phyloP scores from a whole-genome alignment of 2,113 vertebrate species.

The Irena cyanogastra region DNA sequence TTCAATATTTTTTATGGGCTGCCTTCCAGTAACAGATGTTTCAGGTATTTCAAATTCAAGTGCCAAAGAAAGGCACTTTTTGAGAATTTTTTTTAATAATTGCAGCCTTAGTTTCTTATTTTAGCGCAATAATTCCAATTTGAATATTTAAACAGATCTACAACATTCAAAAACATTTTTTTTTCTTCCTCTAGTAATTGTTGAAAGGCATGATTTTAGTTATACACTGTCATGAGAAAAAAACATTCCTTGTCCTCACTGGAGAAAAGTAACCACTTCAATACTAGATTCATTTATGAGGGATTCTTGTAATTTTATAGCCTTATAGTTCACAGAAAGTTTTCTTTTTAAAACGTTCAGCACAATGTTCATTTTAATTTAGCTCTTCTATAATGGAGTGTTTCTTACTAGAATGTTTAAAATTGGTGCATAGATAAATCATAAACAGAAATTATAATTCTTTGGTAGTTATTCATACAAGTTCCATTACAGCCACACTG shows the following conservation, averaged over 20 bases:
- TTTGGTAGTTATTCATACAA: constrained; percentile 43
- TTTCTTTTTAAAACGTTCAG: background rate
- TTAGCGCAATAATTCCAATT: background rate
- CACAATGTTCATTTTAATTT: background rate
- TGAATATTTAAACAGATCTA: background rate
- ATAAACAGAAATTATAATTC: constrained; percentile 48
- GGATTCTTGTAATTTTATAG: background rate
- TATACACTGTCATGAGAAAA: background rate
- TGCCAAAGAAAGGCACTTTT: background rate
- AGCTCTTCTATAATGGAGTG: background rate
- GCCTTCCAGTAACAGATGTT: background rate
- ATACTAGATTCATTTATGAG: background rate
- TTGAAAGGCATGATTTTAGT: background rate
- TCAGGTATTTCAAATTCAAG: background rate
- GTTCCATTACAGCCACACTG: constrained; percentile 32
- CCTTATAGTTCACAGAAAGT: background rate
- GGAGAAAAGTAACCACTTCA: background rate
- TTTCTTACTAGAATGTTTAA: constrained; percentile 20
- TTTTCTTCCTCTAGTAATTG: background rate
- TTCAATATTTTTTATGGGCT: background rate
- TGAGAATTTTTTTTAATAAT: background rate
- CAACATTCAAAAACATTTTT: background rate
- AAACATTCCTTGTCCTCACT: background rate
- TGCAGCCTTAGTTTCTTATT: background rate
- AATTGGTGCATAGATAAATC: constrained; percentile 37